These are phyloP conservation scores for Erpornis zantholeuca DNA, from an alignment of 2,113 vertebrate species.

Conservation along the genomic window DNA sequence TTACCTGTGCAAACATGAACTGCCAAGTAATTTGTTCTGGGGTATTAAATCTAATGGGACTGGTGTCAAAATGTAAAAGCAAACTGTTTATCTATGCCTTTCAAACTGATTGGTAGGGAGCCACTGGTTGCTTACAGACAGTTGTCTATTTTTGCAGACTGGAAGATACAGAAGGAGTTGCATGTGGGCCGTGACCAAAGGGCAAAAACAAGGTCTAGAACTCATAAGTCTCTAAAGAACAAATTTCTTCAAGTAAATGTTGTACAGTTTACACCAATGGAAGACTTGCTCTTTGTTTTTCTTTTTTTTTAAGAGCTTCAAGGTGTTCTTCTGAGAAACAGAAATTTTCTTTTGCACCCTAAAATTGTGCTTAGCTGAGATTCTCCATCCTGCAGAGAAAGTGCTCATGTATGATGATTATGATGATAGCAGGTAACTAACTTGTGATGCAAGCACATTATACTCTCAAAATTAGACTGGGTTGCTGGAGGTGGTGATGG, in stretches of 20 bases:
- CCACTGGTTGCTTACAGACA: neutral
- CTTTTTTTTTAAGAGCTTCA: neutral
- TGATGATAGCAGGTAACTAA: neutral
- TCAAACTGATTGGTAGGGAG: neutral
- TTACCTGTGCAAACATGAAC: neutral
- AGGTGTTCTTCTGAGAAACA: neutral
- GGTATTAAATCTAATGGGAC: neutral
- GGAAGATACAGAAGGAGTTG: neutral
- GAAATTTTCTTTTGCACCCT: neutral
- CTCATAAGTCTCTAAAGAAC: neutral
- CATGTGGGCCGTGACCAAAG: neutral
- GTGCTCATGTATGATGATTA: neutral
- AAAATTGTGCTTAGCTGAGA: neutral
- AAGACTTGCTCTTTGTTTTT: neutral
- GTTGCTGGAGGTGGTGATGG: neutral
- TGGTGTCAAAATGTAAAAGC: neutral
- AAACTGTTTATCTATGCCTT: neutral
- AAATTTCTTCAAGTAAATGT: neutral
- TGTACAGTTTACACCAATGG: neutral
- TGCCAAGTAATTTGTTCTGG: neutral
- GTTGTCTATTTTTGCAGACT: neutral
- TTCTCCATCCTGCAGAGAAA: neutral
- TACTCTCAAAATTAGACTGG: neutral
- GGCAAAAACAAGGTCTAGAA: neutral
- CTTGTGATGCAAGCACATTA: neutral